phyloP scores from a whole-genome alignment of 2,113 vertebrate genomes.

The Bombycilla garrulus region DNA sequence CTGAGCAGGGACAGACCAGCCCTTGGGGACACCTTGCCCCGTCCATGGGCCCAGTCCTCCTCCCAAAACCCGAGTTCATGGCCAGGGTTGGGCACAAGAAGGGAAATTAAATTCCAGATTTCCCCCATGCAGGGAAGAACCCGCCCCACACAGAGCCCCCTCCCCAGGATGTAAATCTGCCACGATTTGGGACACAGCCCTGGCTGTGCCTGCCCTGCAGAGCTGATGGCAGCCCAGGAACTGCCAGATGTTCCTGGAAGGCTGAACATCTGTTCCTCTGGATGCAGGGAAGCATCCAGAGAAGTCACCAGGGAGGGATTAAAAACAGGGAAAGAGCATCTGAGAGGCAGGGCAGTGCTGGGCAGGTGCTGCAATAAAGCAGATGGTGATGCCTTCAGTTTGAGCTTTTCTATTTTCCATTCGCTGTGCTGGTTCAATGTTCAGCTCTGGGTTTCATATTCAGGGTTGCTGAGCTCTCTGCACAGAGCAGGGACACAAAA shows the following conservation, averaged over 20 bases:
- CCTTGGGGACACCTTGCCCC: not conserved
- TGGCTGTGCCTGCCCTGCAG: not conserved
- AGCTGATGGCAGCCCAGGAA: not conserved
- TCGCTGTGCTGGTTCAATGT: no score
- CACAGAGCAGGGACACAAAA: no score
- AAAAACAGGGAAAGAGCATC: no score
- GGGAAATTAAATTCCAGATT: not conserved
- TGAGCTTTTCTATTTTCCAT: no score
- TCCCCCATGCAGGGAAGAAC: rapidly evolving
- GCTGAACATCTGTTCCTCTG: not conserved
- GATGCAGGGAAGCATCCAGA: not conserved
- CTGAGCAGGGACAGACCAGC: not conserved
- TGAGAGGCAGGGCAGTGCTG: no score
- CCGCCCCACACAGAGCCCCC: not conserved
- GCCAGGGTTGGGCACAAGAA: rapidly evolving
- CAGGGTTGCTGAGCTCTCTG: no score
- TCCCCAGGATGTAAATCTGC: not conserved
- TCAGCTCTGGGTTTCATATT: no score
- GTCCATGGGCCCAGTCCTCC: not conserved
- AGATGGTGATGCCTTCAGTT: no score
- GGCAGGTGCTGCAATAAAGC: no score
- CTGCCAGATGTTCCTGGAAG: not conserved
- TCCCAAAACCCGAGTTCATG: rapidly evolving
- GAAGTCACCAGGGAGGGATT: no score
- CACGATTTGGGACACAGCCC: rapidly evolving